A percentile compares a stretch with the other conserved stretches of the same genome.
Conservation (phyloP, 1,140 invertebrate genomes). For the Stegodyphus dumicola region DNA sequence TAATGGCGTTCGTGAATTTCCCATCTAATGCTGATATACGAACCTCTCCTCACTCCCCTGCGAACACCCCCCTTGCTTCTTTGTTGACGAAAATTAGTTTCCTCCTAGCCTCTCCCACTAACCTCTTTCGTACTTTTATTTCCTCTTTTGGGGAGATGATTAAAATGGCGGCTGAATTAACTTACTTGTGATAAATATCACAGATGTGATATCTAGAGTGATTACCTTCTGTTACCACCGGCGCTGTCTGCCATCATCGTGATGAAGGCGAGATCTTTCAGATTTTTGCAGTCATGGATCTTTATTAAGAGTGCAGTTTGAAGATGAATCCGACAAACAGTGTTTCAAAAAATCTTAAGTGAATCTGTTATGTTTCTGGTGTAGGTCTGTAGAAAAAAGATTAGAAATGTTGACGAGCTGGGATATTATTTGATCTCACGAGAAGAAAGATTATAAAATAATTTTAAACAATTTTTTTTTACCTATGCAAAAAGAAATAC, state of each 20-base stretch:
- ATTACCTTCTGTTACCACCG: not conserved
- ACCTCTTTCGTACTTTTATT: conserved; percentile 51
- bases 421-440: no score
- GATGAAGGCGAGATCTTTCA: not conserved
- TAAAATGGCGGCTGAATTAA: conserved; percentile 2
- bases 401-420: no score
- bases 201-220: no score
- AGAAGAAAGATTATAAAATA: no score
- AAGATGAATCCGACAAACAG: no score
- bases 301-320: no score
- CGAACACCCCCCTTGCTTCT: not conserved
- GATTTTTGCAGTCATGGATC: not conserved
- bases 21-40: not conserved
- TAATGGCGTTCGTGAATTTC: not conserved
- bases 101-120: conserved; percentile 48
- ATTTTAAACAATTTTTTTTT: no score
- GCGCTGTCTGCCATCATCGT: not conserved
- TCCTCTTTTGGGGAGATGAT: conserved; percentile 23
- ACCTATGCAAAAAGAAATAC: no score
- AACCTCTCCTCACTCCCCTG: not conserved
- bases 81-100: conserved; percentile 41
- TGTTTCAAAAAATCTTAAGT: no score
- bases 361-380: no score
- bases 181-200: not conserved
- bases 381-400: no score